These are phyloP conservation scores for Drosophila willistoni DNA, from an alignment of 1,140 invertebrate species.

Conservation along the genomic window DNA sequence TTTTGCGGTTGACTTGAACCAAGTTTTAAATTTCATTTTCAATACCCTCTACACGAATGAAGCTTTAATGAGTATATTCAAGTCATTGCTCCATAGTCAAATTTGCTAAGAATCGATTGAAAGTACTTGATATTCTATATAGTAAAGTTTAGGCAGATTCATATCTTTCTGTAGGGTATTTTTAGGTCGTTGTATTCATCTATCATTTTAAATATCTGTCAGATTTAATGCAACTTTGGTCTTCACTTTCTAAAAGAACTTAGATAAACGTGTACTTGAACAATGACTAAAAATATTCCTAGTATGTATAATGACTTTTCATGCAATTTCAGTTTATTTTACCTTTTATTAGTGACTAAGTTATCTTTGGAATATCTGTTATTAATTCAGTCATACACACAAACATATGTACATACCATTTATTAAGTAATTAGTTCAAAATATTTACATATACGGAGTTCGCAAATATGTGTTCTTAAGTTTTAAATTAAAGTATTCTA, in stretches of 20 bases:
- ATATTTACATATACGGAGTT: neutral
- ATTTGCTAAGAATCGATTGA: too few relatives aligned
- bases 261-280: neutral
- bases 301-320: neutral
- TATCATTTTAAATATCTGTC: too few relatives aligned
- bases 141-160: too few relatives aligned
- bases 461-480: too few relatives aligned
- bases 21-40: slow-evolving; percentile 14
- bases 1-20: slow-evolving; percentile 4
- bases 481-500: too few relatives aligned
- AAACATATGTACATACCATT: neutral
- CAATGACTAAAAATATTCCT: neutral
- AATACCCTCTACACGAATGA: neutral
- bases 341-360: neutral
- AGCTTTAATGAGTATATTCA: neutral
- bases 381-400: too few relatives aligned
- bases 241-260: neutral
- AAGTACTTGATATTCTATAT: neutral
- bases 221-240: neutral
- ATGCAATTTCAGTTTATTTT: neutral
- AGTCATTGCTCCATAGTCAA: neutral
- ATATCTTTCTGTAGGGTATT: too few relatives aligned
- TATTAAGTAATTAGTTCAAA: neutral
- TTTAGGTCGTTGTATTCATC: too few relatives aligned
- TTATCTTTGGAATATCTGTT: neutral